These are phyloP conservation scores for Patiria miniata DNA, from an alignment of 35 echinoderm and acorn worm species.

Conservation along the genomic window DNA sequence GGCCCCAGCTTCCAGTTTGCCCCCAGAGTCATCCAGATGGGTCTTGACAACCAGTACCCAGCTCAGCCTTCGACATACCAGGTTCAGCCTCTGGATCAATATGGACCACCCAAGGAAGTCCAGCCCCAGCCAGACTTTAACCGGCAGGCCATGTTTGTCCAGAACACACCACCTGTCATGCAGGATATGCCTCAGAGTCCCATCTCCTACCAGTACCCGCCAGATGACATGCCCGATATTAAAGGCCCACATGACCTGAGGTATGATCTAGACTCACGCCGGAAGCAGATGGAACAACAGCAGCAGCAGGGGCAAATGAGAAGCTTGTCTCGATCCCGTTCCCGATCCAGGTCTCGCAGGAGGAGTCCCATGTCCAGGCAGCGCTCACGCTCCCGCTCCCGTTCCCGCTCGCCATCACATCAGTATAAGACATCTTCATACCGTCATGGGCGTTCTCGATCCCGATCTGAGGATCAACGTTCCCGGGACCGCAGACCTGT, in stretches of 20 bases:
- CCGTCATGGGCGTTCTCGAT: not conserved
- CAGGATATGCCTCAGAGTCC: not conserved
- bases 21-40: not conserved
- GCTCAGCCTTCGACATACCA: not conserved
- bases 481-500: slow-evolving; percentile 13
- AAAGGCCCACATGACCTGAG: not conserved
- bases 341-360: not conserved
- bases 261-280: not conserved
- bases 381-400: not conserved
- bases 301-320: not conserved
- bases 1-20: not conserved
- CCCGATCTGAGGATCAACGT: not conserved
- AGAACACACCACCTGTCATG: not conserved
- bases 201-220: slow-evolving; percentile 17
- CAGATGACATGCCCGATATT: not conserved
- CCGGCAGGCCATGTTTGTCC: not conserved
- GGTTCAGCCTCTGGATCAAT: not conserved
- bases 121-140: not conserved
- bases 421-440: not conserved
- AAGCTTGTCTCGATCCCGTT: not conserved
- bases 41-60: not conserved
- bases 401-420: not conserved
- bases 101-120: not conserved
- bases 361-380: not conserved
- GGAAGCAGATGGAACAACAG: slow-evolving; percentile 5